A percentile compares a stretch with the other conserved stretches of the same genome.
Evolutionary conservation across 2,888 invertebrate species (phyloP).

Genomic region (Dichetophora obliterata): DNA sequence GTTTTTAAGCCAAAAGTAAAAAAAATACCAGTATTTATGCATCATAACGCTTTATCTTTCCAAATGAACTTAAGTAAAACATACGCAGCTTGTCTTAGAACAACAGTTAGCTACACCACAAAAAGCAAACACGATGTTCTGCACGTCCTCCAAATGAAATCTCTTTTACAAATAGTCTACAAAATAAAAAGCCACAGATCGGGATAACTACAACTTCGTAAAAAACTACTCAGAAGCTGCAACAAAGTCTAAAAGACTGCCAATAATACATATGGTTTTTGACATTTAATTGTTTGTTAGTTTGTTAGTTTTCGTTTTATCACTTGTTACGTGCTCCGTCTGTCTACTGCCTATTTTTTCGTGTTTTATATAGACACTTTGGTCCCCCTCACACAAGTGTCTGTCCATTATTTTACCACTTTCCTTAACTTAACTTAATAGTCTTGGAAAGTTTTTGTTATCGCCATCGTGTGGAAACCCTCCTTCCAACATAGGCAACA

Average conservation of each 20-base stretch:
- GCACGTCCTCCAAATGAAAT: not conserved
- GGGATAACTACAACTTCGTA: not conserved
- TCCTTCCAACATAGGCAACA: too few relatives aligned
- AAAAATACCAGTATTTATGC: too few relatives aligned
- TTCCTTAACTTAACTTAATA: not conserved
- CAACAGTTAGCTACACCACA: not conserved
- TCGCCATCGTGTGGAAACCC: not conserved
- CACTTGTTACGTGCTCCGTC: not conserved
- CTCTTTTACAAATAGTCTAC: not conserved
- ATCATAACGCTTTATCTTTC: not conserved
- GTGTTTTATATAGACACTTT: too few relatives aligned
- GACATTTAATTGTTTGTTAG: slow-evolving; percentile 22
- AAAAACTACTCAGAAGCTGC: not conserved
- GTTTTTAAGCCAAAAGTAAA: too few relatives aligned
- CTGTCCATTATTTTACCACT: not conserved
- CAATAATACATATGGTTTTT: slow-evolving; percentile 10
- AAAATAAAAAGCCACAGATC: slow-evolving; percentile 8
- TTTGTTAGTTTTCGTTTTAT: not conserved
- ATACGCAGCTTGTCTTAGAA: not conserved
- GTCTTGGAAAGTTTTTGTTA: not conserved
- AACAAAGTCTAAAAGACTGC: not conserved
- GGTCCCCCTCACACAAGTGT: not conserved
- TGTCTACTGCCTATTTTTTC: not conserved
- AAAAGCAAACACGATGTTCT: not conserved
- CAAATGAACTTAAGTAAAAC: not conserved